Conservation (phyloP, 2,888 invertebrate genomes). For the Myopa tessellatipennis region DNA sequence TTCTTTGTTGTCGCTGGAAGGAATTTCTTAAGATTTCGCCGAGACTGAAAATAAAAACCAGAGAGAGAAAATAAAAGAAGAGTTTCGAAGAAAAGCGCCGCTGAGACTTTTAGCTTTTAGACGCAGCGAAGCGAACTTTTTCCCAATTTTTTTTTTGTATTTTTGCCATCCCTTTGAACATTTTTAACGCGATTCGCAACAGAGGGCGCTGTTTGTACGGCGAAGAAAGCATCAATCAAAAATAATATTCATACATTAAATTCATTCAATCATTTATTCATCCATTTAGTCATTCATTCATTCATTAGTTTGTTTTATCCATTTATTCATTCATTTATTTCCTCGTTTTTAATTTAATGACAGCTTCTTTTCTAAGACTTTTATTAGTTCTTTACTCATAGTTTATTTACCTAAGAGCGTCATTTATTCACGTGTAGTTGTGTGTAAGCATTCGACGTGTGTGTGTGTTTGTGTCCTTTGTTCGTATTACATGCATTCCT, state of each 20-base stretch:
- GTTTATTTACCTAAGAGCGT: background rate
- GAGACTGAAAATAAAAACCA: background rate
- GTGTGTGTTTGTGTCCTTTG: constrained; percentile 9
- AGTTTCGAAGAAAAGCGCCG: background rate
- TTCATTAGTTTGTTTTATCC: too few relatives aligned
- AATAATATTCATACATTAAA: background rate
- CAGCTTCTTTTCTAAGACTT: background rate
- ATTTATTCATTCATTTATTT: too few relatives aligned
- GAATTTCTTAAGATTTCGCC: constrained; percentile 14
- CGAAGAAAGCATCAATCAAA: background rate
- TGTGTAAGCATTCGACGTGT: constrained; percentile 9
- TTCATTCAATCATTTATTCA: too few relatives aligned
- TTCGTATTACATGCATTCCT: background rate
- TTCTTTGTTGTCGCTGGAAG: background rate
- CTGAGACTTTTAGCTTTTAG: constrained; percentile 43
- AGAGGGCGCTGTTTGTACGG: constrained; percentile 24
- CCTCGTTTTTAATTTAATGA: too few relatives aligned
- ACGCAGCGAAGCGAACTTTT: background rate
- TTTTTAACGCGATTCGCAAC: constrained; percentile 43
- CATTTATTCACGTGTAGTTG: background rate
- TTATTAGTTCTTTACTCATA: background rate
- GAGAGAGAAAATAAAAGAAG: background rate
- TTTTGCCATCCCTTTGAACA: constrained; percentile 10
- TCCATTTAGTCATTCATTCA: too few relatives aligned
- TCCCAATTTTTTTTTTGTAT: constrained; percentile 16